These are phyloP conservation scores for Aphidius gifuensis DNA, from an alignment of 1,140 invertebrate species.

Conservation along the genomic window DNA sequence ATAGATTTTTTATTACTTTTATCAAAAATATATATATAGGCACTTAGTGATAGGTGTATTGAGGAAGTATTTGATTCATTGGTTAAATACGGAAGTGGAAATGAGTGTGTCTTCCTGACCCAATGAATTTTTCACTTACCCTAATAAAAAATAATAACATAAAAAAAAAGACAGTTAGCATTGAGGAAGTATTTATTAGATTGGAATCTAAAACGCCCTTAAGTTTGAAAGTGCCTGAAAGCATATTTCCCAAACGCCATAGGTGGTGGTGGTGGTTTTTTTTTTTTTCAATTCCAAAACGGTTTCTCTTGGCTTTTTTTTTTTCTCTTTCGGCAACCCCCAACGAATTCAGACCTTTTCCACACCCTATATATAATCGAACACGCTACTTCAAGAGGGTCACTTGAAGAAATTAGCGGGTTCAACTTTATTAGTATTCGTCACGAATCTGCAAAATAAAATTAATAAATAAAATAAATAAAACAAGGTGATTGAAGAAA, in stretches of 20 bases:
- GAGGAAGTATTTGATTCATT: too few relatives aligned
- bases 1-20: too few relatives aligned
- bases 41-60: too few relatives aligned
- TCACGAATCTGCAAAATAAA: slow-evolving; percentile 32
- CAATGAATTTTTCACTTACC: too few relatives aligned
- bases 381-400: slow-evolving; percentile 26
- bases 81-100: too few relatives aligned
- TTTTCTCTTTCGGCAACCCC: slow-evolving; percentile 2
- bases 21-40: too few relatives aligned
- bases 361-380: not conserved
- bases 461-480: not conserved
- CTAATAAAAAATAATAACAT: not conserved
- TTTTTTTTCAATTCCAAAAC: slow-evolving; percentile 20
- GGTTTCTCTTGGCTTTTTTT: slow-evolving; percentile 25
- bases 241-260: slow-evolving; percentile 43
- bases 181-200: slow-evolving; percentile 46
- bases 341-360: slow-evolving; percentile 2
- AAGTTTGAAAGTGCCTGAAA: slow-evolving; percentile 32
- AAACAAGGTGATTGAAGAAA: slow-evolving; percentile 1
- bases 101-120: too few relatives aligned
- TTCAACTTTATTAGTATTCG: slow-evolving; percentile 41
- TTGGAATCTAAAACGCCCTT: slow-evolving; percentile 43
- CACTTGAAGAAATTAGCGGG: slow-evolving; percentile 37
- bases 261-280: slow-evolving; percentile 31
- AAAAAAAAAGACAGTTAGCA: not conserved